Percentiles rank a stretch among this genome's conserved stretches.
These are phyloP conservation scores for Cyprinodon brontotheroides DNA, from an alignment of 2,113 vertebrate species.

Conservation along the genomic window DNA sequence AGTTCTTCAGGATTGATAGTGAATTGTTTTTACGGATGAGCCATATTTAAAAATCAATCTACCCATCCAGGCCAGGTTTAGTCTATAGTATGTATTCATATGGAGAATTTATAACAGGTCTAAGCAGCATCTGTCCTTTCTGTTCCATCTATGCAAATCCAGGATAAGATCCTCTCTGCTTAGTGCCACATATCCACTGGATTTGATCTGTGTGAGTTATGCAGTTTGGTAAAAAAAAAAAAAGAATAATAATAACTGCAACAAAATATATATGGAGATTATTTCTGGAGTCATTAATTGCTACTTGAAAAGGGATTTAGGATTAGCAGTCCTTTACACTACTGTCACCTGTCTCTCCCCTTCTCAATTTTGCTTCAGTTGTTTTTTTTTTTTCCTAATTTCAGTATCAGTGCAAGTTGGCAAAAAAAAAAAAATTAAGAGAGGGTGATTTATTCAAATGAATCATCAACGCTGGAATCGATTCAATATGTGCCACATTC, in stretches of 20 bases:
- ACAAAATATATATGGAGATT: constrained; percentile 70
- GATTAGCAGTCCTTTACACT: constrained; percentile 65
- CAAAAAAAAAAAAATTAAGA: constrained; percentile 74
- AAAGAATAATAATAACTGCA: constrained; percentile 64
- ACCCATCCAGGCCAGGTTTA: constrained; percentile 23
- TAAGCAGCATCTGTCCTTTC: constrained; percentile 30
- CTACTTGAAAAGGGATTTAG: constrained; percentile 73
- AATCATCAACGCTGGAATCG: constrained; percentile 73
- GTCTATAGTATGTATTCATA: constrained; percentile 48
- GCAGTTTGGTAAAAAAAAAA: constrained; percentile 70
- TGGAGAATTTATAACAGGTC: constrained; percentile 56
- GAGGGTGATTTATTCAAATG: constrained; percentile 75
- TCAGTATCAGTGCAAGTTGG: constrained; percentile 72
- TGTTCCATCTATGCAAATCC: constrained; percentile 75
- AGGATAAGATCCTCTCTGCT: constrained; percentile 76
- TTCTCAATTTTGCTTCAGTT: constrained; percentile 62
- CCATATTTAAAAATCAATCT: constrained; percentile 34
- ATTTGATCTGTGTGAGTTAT: constrained; percentile 61
- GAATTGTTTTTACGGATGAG: constrained; percentile 28
- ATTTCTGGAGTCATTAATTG: constrained; percentile 78
- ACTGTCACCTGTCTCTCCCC: constrained; percentile 70
- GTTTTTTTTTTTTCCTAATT: constrained; percentile 50
- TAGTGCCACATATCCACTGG: constrained; percentile 63
- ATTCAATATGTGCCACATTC: constrained; percentile 76
- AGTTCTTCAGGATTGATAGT: constrained; percentile 27